A percentile compares a stretch with the other conserved stretches of the same genome.
These are phyloP conservation scores for Strix occidentalis DNA, from an alignment of 2,797 vertebrate genomes.

Conservation along the genomic window DNA sequence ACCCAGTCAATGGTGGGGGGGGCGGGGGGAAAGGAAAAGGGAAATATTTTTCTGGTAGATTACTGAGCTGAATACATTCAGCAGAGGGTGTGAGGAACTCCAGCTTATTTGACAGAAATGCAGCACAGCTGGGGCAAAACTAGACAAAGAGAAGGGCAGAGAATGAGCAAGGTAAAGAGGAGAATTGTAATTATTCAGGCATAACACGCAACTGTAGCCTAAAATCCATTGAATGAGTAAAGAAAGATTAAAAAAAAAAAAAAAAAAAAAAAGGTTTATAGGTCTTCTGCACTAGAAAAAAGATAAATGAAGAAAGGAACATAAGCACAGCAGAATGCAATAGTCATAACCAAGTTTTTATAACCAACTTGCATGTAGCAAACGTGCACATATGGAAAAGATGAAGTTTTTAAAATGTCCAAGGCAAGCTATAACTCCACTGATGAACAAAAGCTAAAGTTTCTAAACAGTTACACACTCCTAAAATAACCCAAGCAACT, in stretches of 20 bases:
- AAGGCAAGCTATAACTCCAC: neutral
- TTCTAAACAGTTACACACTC: neutral
- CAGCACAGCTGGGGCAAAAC: neutral
- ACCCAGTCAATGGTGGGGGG: neutral
- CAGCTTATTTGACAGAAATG: neutral
- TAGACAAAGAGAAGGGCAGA: neutral
- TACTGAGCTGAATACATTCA: neutral
- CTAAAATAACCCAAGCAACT: neutral
- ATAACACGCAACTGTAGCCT: neutral
- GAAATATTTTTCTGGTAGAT: neutral
- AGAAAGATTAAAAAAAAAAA: neutral
- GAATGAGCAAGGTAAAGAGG: neutral
- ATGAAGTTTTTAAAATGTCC: neutral
- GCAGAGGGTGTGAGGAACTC: neutral
- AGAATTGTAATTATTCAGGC: neutral
- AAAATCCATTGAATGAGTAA: neutral
- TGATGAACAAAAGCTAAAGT: neutral
- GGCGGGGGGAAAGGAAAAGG: too few relatives aligned
- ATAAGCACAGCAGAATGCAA: neutral
- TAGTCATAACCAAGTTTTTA: neutral
- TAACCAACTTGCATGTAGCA: neutral
- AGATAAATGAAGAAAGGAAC: neutral
- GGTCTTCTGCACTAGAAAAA: neutral
- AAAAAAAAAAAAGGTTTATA: fast-evolving
- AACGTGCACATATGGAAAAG: neutral